phyloP scores from a whole-genome alignment of 64 coral and sea anemone genomes.

The Porites lutea region DNA sequence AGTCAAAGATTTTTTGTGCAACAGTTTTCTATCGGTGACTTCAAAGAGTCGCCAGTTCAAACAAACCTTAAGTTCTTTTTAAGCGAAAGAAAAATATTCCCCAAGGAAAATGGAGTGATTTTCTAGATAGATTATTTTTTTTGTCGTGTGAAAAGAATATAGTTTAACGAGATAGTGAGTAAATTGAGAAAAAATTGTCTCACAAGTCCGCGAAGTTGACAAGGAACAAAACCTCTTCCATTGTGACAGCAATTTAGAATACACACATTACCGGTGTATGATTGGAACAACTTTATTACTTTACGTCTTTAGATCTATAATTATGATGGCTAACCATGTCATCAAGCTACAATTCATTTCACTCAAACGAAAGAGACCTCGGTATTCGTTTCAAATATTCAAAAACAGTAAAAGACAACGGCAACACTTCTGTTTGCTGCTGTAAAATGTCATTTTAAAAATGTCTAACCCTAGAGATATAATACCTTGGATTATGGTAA shows the following conservation, averaged over 20 bases:
- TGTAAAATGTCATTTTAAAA: neutral
- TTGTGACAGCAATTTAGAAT: neutral
- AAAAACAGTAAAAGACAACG: neutral
- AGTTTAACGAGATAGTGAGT: neutral
- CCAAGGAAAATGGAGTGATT: neutral
- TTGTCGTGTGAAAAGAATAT: constrained; percentile 2
- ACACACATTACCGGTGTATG: neutral
- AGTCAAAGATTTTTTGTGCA: neutral
- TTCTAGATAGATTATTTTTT: neutral
- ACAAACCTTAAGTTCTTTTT: neutral
- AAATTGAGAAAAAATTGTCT: neutral
- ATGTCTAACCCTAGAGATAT: neutral
- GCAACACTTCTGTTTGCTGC: neutral
- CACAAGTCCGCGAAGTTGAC: neutral
- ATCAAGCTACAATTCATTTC: neutral
- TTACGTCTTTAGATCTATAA: constrained; percentile 11
- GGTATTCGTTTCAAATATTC: neutral
- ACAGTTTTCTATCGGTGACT: constrained; percentile 29
- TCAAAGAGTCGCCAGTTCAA: constrained; percentile 30
- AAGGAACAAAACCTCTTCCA: neutral
- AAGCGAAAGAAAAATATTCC: constrained; percentile 1
- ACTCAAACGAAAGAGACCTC: neutral
- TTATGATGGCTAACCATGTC: neutral
- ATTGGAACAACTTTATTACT: neutral
- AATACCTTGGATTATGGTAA: constrained; percentile 15